phyloP scores from a whole-genome alignment of 2,113 vertebrate genomes.

The Grantiella picta region DNA sequence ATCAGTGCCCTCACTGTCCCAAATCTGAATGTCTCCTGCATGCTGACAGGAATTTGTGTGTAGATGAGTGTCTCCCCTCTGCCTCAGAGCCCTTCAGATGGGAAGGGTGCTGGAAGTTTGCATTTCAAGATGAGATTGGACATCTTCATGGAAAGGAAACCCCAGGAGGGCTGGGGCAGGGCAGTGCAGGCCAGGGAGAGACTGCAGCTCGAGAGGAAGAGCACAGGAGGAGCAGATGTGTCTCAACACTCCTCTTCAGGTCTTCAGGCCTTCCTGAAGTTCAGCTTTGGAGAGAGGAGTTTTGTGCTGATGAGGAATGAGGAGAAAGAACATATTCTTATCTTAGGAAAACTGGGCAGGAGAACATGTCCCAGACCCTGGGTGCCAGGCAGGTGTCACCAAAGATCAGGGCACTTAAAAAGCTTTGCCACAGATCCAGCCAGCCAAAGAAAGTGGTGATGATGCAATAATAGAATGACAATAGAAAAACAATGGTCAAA shows the following conservation, averaged over 20 bases:
- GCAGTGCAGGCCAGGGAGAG: not conserved
- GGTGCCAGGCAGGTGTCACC: not conserved
- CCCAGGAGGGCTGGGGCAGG: not conserved
- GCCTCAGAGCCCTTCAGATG: not conserved
- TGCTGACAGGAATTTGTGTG: not conserved
- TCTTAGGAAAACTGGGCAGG: not conserved
- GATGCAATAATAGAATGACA: not conserved
- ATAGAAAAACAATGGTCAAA: not conserved
- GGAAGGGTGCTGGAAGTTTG: not conserved
- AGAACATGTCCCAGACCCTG: accelerated
- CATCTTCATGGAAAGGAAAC: not conserved
- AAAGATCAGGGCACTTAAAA: not conserved
- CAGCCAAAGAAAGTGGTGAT: too few species aligned
- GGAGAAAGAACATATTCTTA: not conserved
- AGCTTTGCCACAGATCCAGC: not conserved
- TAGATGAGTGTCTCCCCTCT: not conserved
- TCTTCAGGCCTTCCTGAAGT: not conserved
- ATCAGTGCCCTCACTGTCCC: not conserved
- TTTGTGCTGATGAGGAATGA: not conserved
- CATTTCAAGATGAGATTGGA: not conserved
- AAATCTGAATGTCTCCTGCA: not conserved
- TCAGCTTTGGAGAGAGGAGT: not conserved
- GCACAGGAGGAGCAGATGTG: not conserved
- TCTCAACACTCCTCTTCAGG: not conserved
- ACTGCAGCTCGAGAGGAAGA: not conserved